A percentile compares a stretch with the other conserved stretches of the same genome.
phyloP scores from a whole-genome alignment of 1,140 invertebrate genomes.

The Coenobita brevimanus region DNA sequence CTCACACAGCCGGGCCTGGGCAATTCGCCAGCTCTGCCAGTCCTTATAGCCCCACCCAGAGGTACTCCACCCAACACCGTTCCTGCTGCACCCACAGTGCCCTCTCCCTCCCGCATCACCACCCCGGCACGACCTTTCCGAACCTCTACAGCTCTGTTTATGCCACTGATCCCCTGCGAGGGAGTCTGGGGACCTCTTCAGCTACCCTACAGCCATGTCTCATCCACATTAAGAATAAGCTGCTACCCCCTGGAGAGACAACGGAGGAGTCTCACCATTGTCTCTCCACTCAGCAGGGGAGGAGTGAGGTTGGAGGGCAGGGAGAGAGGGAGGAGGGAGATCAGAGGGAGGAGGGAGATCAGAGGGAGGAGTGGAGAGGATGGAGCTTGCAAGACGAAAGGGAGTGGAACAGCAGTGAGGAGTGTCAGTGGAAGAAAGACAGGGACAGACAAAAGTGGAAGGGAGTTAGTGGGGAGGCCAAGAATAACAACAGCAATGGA shows the following conservation, averaged over 20 bases:
- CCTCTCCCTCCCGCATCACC: conserved; percentile 1
- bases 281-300: neutral
- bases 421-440: conserved; percentile 25
- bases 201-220: neutral
- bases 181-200: conserved; percentile 19
- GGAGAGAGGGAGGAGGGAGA: neutral
- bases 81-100: conserved; percentile 36
- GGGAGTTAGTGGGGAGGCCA: neutral
- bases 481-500: neutral
- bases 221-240: conserved; percentile 39
- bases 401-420: neutral
- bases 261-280: conserved; percentile 8
- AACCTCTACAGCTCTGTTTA: conserved; percentile 4
- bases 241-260: conserved; percentile 48
- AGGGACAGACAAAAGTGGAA: conserved; percentile 23
- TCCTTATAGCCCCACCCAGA: conserved; percentile 34
- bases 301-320: neutral
- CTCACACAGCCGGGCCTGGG: conserved; percentile 39
- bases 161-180: conserved; percentile 44
- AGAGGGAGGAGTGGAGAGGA: neutral
- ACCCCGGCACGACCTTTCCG: neutral
- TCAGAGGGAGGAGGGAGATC: neutral
- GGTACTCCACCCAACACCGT: conserved; percentile 38
- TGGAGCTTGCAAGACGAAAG: conserved; percentile 21
- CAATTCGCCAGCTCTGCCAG: conserved; percentile 43